Evolutionary conservation across 1,140 invertebrate species (phyloP), one percentile per base, ranked within the genome.

Genomic region (Scaptomyza hsui): DNA sequence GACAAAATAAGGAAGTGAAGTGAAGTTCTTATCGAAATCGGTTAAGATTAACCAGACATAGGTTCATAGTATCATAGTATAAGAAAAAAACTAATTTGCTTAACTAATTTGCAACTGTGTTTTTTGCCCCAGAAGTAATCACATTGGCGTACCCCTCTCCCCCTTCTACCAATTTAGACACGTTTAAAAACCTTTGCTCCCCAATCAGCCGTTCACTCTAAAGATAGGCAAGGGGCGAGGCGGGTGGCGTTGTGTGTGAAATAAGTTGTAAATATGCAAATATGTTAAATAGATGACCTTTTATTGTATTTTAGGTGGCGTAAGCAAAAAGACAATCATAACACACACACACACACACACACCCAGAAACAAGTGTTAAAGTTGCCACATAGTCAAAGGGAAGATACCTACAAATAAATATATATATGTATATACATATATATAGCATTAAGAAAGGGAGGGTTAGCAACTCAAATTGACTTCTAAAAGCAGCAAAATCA

Each of bases 401-500:
- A n/a, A 21, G 26, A 29, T 24, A 37, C 18, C 16, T 4, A 32
- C 7, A 24, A 24, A 24, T 1, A 35, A 3, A 37, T n/a, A 37
- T 37, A n/a, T 35, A n/a, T n/a, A 37, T n/a, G 12, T 35, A 24
- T 24, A 24, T 24, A 24, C 4, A 24, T 24, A 4, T 24, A 24
- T 24, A 24, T 24, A 24, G 4, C 3, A 2, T 2, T 10, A 9
- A 12, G 12, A 12, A 37, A 1, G 47, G 1, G 12, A 24, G 26
- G 19, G 10, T 9, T n/a, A 55, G 29, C 64, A 78, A 80, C 77
- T 67, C 82, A 88, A 86, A 86, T 86, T 88, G 82, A 86, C 82
- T 86, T 78, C 82, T 86, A 86, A 86, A 86, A 86, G 82, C 82
- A 75, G 81, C 82, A 78, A 82, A 86, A 86, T 86, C 82, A 86